These are phyloP conservation scores for Phyllostomus discolor DNA, from an alignment of 2,113 vertebrate species.

Conservation along the genomic window DNA sequence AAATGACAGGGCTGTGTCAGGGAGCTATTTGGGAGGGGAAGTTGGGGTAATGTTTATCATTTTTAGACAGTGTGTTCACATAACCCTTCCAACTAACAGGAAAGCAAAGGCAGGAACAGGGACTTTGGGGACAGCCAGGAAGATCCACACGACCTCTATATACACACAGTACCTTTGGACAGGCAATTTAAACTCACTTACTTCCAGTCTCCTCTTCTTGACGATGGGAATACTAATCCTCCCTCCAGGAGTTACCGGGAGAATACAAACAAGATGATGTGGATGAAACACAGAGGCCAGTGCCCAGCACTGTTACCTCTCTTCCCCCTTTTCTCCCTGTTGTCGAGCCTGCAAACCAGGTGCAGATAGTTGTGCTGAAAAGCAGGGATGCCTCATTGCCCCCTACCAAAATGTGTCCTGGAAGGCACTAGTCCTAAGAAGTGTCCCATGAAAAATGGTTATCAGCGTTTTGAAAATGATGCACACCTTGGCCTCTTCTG, in stretches of 20 bases:
- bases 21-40: background rate
- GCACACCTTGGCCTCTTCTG: background rate
- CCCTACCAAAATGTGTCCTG: background rate
- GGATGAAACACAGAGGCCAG: background rate
- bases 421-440: background rate
- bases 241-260: background rate
- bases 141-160: background rate
- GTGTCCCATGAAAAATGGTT: background rate
- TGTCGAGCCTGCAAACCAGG: background rate
- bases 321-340: background rate
- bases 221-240: background rate
- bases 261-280: background rate
- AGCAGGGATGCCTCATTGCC: background rate
- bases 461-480: background rate
- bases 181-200: background rate
- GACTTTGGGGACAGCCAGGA: background rate
- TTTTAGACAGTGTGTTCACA: background rate
- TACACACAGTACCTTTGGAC: background rate
- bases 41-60: background rate
- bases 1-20: conserved; percentile 20
- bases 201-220: background rate
- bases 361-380: background rate
- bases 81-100: background rate
- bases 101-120: background rate
- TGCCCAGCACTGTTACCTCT: background rate